Base-by-base conservation (phyloP, 2,888 invertebrate genomes). In the Eristalinus aeneus region DNA sequence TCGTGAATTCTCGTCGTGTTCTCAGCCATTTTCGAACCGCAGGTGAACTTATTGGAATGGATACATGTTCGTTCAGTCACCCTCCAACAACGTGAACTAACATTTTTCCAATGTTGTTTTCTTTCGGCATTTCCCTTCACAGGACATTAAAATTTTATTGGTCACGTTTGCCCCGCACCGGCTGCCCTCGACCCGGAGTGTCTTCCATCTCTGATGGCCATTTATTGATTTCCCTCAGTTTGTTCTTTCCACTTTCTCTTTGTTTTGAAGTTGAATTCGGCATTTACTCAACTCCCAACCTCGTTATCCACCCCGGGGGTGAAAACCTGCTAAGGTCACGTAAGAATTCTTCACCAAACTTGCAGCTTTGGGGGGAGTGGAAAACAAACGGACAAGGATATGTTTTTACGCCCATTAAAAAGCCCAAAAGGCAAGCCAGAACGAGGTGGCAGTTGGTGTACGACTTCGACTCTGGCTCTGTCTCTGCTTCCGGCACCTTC, bases 91-190 rank as follows among this genome's bases (percentile, higher is more conserved):
- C 71, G 63, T 63, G 46, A 39, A 71, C 63, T 39, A 58, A 61
- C 12, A 67, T 20, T 71, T 22, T 77, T 61, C 16, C 68, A 32
- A n/a, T 36, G 64, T 58, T 63, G 36, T n/a, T 64, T 65, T 67
- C 31, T 53, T 31, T 54, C 9, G 54, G 68, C 46, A 12, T 63
- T 22, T 56, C 69, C 58, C 46, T 74, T 78, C 74, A 32, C 72
- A 81, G 54, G 68, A 80, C 80, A 76, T 80, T 76, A 76, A 80
- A 53, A 76, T 80, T 85, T 85, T 81, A 85, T 81, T 77, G 81
- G 81, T 85, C 85, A 85, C 85, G 76, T 77, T 68, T 77, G 36
- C 60, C 27, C 46, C 46, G 16, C 34, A 6, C 34, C 34, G 10
- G 34, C 4, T 8, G 32, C 46, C 75, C 12, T 53, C 53, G n/a